phyloP scores from a whole-genome alignment of 2,113 vertebrate species.

The Oenanthe oenanthe region DNA sequence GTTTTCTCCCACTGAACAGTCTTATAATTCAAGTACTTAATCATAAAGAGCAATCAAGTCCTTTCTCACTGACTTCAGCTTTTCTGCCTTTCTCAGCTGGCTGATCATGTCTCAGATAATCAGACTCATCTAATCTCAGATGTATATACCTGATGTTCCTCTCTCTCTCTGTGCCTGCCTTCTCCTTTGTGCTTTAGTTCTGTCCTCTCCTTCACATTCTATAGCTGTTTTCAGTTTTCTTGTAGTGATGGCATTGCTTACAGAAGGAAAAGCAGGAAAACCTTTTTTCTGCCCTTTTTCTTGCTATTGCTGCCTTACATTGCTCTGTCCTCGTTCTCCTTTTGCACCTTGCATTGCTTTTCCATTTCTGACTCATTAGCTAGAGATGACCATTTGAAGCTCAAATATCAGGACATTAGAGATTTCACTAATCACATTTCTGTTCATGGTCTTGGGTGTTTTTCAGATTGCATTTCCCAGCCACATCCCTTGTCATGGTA shows the following conservation, averaged over 20 bases:
- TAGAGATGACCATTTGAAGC: background rate
- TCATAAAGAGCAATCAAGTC: slow-evolving; percentile 55
- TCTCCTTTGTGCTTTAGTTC: background rate
- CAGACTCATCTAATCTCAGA: background rate
- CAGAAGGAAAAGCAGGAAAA: background rate
- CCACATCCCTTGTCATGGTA: background rate
- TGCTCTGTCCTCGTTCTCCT: background rate
- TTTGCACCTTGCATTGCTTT: background rate
- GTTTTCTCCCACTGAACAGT: slow-evolving; percentile 42
- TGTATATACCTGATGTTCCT: background rate
- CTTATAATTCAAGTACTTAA: slow-evolving; percentile 60
- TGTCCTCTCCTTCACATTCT: background rate
- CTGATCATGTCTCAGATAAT: background rate
- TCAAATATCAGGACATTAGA: background rate
- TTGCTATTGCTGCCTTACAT: background rate
- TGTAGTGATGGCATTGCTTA: background rate
- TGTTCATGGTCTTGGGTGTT: background rate
- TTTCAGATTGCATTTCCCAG: background rate
- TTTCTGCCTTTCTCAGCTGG: slow-evolving; percentile 5
- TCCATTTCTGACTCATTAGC: background rate
- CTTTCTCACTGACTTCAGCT: background rate
- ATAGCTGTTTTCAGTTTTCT: background rate
- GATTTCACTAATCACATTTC: background rate
- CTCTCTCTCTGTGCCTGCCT: background rate
- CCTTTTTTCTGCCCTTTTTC: background rate